Evolutionary conservation across 1,140 invertebrate species (phyloP), one percentile per base, ranked within the genome.

Genomic region (Drosophila athabasca): DNA sequence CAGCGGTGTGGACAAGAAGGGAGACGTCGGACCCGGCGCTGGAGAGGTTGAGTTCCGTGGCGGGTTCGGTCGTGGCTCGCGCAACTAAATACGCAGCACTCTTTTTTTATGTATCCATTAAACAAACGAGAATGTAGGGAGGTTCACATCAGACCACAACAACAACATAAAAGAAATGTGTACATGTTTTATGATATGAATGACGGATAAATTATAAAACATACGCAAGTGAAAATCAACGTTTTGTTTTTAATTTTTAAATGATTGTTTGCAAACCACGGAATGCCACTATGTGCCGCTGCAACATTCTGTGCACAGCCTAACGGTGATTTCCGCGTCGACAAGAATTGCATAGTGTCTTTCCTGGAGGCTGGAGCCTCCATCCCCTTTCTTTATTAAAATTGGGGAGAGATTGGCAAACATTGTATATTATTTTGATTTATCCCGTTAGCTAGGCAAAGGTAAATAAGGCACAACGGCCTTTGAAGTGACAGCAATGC

Each of bases 1-100:
- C 48, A 92, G 93, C 51, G 83, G 83, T 45, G 79, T 83, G 6
- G 97, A 99, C 91, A 99, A 99, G 92, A 98, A 98, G 92, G 96
- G 96, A 55, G 98, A 99, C 92, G 97, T 97, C 91, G 98, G 98
- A 54, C 95, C 97, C 91, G 97, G 97, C 62, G 95, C 96, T 41
- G 95, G 94, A 75, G 95, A 96, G 91, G 93, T 99, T 79, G 97
- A 98, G 94, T 99, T 99, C 93, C 92, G 92, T 89, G 93, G 93
- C 58, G 92, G 93, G 64, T 93, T 93, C 68, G 92, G 92, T 69
- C 88, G 93, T 82, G 93, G 92, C 48, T 90, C 91, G 43, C 90
- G 92, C 64, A 91, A 83, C 72, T 88, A 88, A 59, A 55, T 19
- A 46, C 83, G 71, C 80, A 74, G 61, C 60, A 62, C 66, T 76